Percentiles rank a stretch among this genome's conserved stretches.
Evolutionary conservation across 2,888 invertebrate species (phyloP).

Genomic region (Drosophila subquinaria): DNA sequence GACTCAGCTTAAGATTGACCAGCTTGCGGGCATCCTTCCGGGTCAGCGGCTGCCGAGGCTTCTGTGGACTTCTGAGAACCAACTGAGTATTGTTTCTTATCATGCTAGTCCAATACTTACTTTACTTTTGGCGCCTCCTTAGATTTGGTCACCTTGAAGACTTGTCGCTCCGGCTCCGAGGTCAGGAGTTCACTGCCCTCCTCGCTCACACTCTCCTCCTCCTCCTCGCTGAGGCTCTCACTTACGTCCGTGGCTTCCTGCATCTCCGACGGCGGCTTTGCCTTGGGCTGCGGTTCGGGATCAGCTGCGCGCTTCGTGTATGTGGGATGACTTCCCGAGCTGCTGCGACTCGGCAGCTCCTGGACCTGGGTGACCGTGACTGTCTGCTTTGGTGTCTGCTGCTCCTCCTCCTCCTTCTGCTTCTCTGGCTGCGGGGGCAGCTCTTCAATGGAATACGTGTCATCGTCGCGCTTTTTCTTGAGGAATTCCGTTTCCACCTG

Average conservation of each 20-base stretch:
- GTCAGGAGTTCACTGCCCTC: constrained; percentile 36
- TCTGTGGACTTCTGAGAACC: constrained; percentile 24
- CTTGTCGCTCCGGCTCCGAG: constrained; percentile 46
- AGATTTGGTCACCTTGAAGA: constrained; percentile 16
- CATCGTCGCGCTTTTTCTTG: constrained; percentile 58
- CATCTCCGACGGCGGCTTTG: constrained; percentile 13
- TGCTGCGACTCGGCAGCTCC: constrained; percentile 47
- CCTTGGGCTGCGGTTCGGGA: constrained; percentile 1
- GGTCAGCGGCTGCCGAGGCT: constrained; percentile 51
- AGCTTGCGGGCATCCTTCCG: constrained; percentile 70
- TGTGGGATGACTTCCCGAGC: constrained; percentile 60
- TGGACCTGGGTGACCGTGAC: constrained; percentile 30
- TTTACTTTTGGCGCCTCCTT: constrained; percentile 33
- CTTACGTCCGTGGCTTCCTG: constrained; percentile 72
- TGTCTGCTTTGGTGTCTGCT: constrained; percentile 9
- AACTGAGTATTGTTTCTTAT: not conserved
- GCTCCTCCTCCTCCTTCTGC: not conserved
- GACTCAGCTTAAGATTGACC: constrained; percentile 54
- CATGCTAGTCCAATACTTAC: constrained; percentile 35
- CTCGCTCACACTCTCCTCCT: constrained; percentile 38
- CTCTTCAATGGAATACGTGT: constrained; percentile 72
- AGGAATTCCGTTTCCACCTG: constrained; percentile 68
- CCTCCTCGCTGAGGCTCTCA: constrained; percentile 74
- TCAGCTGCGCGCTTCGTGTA: constrained; percentile 36
- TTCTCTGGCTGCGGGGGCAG: constrained; percentile 6